Conservation (phyloP, 2,888 invertebrate species). For the Catotricha subobsoleta region DNA sequence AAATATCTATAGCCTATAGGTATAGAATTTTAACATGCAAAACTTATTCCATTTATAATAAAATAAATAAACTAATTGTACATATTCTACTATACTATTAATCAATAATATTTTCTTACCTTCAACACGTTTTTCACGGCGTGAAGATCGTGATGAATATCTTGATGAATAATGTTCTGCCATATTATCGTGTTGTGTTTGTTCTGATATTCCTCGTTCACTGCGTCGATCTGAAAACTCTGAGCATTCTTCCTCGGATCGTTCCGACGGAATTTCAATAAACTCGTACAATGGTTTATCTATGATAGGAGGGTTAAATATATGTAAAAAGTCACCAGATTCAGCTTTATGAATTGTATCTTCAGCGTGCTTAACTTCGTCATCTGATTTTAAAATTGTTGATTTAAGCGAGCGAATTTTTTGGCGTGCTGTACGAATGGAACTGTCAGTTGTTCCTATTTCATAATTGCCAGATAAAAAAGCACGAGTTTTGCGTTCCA, state of each 20-base stretch:
- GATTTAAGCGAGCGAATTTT: constrained; percentile 28
- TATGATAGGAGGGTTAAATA: constrained; percentile 26
- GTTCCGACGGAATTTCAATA: constrained; percentile 21
- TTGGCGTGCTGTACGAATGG: constrained; percentile 26
- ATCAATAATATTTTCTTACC: too few relatives aligned
- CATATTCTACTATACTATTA: too few relatives aligned
- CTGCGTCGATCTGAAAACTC: constrained; percentile 12
- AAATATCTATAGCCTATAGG: too few relatives aligned
- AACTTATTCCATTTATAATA: too few relatives aligned
- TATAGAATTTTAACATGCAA: too few relatives aligned
- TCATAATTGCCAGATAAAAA: constrained; percentile 27
- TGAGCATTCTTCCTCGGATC: constrained; percentile 18
- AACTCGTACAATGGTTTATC: constrained; percentile 27
- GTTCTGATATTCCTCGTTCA: constrained; percentile 5
- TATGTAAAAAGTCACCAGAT: constrained; percentile 28
- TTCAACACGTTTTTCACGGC: constrained; percentile 37
- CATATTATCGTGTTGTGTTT: constrained; percentile 7
- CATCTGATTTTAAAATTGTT: constrained; percentile 26
- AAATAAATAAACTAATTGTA: too few relatives aligned
- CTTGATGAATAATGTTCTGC: constrained; percentile 25
- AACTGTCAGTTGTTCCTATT: constrained; percentile 21
- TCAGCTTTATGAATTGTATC: constrained; percentile 30
- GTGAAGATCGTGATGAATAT: constrained; percentile 41
- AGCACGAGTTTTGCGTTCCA: constrained; percentile 27
- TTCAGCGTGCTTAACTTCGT: constrained; percentile 28